Evolutionary conservation across 2,888 invertebrate genomes (phyloP).

Genomic region (Brenthis daphne): DNA sequence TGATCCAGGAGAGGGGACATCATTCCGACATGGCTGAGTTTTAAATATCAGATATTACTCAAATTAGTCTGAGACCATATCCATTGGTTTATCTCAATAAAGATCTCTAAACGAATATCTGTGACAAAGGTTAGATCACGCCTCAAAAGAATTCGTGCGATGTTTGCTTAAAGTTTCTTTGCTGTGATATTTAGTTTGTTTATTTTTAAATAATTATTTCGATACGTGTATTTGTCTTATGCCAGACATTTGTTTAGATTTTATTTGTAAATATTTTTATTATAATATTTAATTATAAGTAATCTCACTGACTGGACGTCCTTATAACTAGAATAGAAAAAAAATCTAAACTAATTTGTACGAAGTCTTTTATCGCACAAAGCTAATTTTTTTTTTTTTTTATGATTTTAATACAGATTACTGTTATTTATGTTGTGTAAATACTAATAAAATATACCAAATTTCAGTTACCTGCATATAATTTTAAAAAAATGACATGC

Average conservation of each 20-base stretch:
- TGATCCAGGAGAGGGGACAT: conserved; percentile 70
- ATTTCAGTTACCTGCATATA: conserved; percentile 45
- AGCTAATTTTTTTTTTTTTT: too few species aligned
- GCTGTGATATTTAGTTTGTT: conserved; percentile 77
- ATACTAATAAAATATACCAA: conserved; percentile 40
- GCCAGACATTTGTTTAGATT: conserved; percentile 57
- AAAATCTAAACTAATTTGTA: not conserved
- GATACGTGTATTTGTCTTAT: conserved; percentile 55
- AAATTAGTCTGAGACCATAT: conserved; percentile 26
- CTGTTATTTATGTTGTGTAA: conserved; percentile 4
- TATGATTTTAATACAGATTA: too few species aligned
- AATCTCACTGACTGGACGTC: conserved; percentile 30
- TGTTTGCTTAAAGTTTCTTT: conserved; percentile 61
- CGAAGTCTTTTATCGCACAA: too few species aligned
- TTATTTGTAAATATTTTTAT: conserved; percentile 62
- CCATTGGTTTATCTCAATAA: conserved; percentile 26
- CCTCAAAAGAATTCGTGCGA: conserved; percentile 36
- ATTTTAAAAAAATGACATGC: conserved; percentile 18
- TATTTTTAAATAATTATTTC: conserved; percentile 56
- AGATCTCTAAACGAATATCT: conserved; percentile 48
- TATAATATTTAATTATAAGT: conserved; percentile 49
- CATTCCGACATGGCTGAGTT: conserved; percentile 59
- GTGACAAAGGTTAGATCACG: conserved; percentile 40
- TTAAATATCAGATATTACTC: conserved; percentile 13
- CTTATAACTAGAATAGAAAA: not conserved